Base-by-base conservation (phyloP, 2,113 vertebrate genomes). In the Pterocles burchelli region DNA sequence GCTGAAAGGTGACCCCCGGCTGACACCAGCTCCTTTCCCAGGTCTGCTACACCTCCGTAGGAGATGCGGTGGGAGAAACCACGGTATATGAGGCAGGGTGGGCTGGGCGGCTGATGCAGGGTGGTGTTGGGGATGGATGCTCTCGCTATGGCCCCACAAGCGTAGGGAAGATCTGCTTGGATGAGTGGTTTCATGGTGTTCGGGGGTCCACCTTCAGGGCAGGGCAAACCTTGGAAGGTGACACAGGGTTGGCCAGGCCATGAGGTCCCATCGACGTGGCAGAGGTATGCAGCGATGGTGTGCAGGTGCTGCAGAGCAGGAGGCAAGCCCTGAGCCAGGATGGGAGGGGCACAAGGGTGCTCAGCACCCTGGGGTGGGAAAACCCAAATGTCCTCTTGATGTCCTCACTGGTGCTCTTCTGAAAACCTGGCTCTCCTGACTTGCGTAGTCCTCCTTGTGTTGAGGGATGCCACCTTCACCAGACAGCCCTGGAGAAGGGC, bases 41-140 rank as follows among this genome's bases (percentile, higher is more conserved):
- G 74, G 26, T 63, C 67, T 61, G 52, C 5, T 20, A 20, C 3
- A 1, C 17, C 36, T 68, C 82, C 0, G 0, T 0, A 41, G 31
- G 29, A 43, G 9, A 72, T 33, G 68, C 0, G 0, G 70, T 28
- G 80, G n/a, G n/a, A 49, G 49, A 87, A 88, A 13, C 4, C 28
- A 41, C 1, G 0, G 75, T 31, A 58, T 1, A 3, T 0, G 26
- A n/a, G 49, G 57, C 48, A 13, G n/a, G n/a, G 38, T 41, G 70
- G 74, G 63, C 43, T 10, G 38, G 43, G 45, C 76, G 43, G 62
- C 2, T 5, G 59, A 28, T 14, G 22, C 8, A 51, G 22, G 21
- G 41, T 14, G 26, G 13, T 12, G n/a, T 54, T 6, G 18, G 12
- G 2, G 12, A 5, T 38, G 7, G 36, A 73, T 34, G 41, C 33